Evolutionary conservation across 2,888 invertebrate species (phyloP), one percentile per base, ranked within the genome.

Genomic region (Tenthredo scrophulariae): DNA sequence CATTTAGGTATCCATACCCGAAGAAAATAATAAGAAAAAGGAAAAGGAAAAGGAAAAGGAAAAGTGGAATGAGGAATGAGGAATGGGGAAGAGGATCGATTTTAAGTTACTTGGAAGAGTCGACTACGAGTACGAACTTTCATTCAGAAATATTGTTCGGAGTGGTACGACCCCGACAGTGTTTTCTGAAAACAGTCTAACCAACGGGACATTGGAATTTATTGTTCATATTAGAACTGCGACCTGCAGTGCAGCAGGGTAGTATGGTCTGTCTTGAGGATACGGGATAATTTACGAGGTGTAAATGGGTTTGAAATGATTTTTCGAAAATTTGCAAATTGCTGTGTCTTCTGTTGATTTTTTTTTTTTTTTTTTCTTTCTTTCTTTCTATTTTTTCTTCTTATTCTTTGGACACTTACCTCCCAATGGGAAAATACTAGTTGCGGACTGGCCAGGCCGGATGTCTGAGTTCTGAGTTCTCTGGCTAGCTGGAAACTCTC

Each of bases 381-480:
- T 40, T 40, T 40, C 40, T 40, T 7, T 40, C 7, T 7, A 7
- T 40, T 40, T 40, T 0, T 46, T 46, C 13, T 43, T 43, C 43
- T 43, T 50, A 5, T 50, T 50, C 9, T 50, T 50, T 50, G 18
- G 7, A 54, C n/a, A 54, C 95, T 95, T 92, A 98, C 98, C 97
- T 99, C 99, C 97, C 99, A 99, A 93, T 99, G 99, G 92, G 98
- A 98, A 94, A 99, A 99, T 90, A 97, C 95, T 88, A 99, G 95
- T 93, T 98, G 99, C 0, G 99, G 99, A 92, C 97, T 97, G 10
- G 99, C 99, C 88, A 98, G 95, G 13, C 99, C 99, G 85, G 99
- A 99, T 33, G 99, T 99, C 93, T 98, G 97, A 89, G 98, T 98
- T 85, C 99, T 96, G 89, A 99, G 96, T 93, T 99, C 99, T 86